Evolutionary conservation across 2,113 vertebrate species (phyloP).

Genomic region (Climacteris rufus): DNA sequence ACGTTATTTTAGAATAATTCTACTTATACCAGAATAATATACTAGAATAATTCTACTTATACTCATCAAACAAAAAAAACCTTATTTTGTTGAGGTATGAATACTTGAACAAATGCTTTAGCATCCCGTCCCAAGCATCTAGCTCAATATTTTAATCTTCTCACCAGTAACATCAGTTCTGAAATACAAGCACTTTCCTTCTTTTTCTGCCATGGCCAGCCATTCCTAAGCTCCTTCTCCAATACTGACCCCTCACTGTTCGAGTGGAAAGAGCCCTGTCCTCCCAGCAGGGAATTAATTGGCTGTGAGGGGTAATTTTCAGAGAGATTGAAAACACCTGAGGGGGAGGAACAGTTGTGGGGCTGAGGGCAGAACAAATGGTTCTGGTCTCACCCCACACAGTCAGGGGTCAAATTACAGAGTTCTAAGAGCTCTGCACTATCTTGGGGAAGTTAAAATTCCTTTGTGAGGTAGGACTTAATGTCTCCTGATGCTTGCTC

Average conservation of each 20-base stretch:
- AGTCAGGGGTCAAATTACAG: neutral
- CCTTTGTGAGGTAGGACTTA: neutral
- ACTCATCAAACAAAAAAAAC: neutral
- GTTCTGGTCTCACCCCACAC: neutral
- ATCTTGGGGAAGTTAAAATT: neutral
- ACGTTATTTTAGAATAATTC: neutral
- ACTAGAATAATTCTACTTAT: neutral
- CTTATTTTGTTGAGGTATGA: neutral
- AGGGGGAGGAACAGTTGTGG: neutral
- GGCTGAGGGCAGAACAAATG: neutral
- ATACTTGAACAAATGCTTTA: neutral
- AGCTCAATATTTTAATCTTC: neutral
- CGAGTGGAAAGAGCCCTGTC: neutral
- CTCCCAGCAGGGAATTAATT: neutral
- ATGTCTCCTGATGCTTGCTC: neutral
- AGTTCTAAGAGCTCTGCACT: no score
- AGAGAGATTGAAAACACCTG: neutral
- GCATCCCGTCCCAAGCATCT: neutral
- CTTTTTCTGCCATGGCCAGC: neutral
- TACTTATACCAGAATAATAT: neutral
- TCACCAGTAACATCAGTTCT: neutral
- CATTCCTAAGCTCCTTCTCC: neutral
- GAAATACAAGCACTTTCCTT: neutral
- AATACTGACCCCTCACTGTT: rapidly evolving
- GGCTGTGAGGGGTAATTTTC: neutral